These are phyloP conservation scores for Lasioglossum baleicum DNA, from an alignment of 1,140 invertebrate genomes.

Conservation along the genomic window DNA sequence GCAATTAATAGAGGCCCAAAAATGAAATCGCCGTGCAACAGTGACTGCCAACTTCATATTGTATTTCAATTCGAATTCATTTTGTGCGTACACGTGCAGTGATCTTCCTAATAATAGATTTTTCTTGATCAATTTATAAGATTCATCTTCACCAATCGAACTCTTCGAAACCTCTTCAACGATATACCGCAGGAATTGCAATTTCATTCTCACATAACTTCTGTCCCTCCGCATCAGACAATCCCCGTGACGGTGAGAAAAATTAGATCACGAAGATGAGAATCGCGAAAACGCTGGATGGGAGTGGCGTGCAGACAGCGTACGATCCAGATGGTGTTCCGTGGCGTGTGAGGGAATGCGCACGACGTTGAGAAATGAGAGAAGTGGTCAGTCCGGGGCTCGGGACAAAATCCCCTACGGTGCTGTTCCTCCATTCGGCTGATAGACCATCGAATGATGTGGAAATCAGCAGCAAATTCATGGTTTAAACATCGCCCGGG, in stretches of 20 bases:
- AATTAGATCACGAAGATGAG: neutral
- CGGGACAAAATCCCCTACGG: conserved; percentile 2
- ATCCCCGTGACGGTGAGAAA: neutral
- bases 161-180: neutral
- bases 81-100: too few species aligned
- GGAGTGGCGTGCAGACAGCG: neutral
- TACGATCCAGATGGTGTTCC: neutral
- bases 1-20: too few species aligned
- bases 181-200: neutral
- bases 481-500: conserved; percentile 24
- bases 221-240: neutral
- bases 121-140: neutral
- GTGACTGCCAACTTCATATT: too few species aligned
- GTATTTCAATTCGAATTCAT: too few species aligned
- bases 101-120: too few species aligned
- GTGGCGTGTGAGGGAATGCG: neutral
- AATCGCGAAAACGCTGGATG: neutral
- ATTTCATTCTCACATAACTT: neutral
- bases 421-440: neutral
- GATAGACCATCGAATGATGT: conserved; percentile 1
- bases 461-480: conserved; percentile 3
- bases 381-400: neutral
- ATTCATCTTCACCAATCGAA: neutral
- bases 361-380: conserved; percentile 22
- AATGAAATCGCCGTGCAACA: too few species aligned